Conservation (phyloP, 2,888 invertebrate genomes). For the Dolichopus griseipennis region DNA sequence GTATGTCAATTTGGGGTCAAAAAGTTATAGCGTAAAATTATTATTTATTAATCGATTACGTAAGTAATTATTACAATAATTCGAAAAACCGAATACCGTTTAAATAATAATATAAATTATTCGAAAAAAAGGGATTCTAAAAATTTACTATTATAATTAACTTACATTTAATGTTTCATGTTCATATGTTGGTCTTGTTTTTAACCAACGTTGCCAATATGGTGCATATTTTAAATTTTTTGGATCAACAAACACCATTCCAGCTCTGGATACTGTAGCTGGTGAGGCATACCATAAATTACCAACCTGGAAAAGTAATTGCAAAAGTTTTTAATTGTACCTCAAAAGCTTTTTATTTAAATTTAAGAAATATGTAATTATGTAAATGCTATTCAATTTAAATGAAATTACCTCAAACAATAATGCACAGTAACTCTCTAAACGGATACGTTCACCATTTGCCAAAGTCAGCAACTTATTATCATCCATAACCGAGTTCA, state of each 20-base stretch:
- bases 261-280: slow-evolving; percentile 84
- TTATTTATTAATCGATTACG: too few relatives aligned
- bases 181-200: slow-evolving; percentile 47
- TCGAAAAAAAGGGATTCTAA: too few relatives aligned
- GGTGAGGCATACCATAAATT: slow-evolving; percentile 86
- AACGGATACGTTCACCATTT: slow-evolving; percentile 79
- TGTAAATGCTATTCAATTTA: too few relatives aligned
- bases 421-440: slow-evolving; percentile 71
- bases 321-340: too few relatives aligned
- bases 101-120: too few relatives aligned
- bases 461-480: slow-evolving; percentile 82
- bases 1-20: too few relatives aligned
- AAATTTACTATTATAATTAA: too few relatives aligned
- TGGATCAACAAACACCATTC: slow-evolving; percentile 91
- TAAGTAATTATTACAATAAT: too few relatives aligned
- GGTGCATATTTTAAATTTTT: slow-evolving; percentile 81
- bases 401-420: slow-evolving; percentile 62
- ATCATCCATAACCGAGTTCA: slow-evolving; percentile 97
- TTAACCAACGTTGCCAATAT: slow-evolving; percentile 78
- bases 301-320: slow-evolving; percentile 71
- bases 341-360: too few relatives aligned
- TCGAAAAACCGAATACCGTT: too few relatives aligned
- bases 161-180: slow-evolving; percentile 42
- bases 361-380: too few relatives aligned
- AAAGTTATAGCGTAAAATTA: too few relatives aligned